Evolutionary conservation across 2,888 invertebrate genomes (phyloP).

Genomic region (Campoplex capitator): DNA sequence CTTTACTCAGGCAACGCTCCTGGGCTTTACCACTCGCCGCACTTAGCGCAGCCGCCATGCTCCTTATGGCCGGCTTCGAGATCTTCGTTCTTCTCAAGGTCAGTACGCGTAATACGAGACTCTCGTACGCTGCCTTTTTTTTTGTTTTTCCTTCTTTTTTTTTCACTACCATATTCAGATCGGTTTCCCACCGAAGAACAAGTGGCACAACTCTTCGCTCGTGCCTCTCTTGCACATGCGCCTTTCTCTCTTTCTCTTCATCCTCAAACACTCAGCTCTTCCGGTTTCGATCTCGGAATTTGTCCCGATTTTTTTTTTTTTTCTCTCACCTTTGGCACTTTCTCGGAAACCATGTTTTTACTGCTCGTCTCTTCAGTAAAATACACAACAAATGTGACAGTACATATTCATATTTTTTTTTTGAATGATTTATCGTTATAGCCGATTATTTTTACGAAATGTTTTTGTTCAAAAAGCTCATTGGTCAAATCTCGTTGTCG

Average conservation of each 20-base stretch:
- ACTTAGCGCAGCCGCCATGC: slow-evolving; percentile 93
- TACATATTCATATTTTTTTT: too few relatives aligned
- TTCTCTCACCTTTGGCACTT: background rate
- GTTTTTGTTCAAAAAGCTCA: background rate
- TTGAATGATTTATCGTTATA: background rate
- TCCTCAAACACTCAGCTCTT: background rate
- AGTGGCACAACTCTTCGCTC: slow-evolving; percentile 30
- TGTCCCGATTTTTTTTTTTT: background rate
- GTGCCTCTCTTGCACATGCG: background rate
- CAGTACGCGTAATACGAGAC: slow-evolving; percentile 40
- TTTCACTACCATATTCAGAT: slow-evolving; percentile 5
- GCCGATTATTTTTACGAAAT: background rate
- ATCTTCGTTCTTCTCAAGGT: slow-evolving; percentile 92
- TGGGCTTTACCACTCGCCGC: slow-evolving; percentile 97
- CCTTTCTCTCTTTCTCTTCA: background rate
- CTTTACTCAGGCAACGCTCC: slow-evolving; percentile 89
- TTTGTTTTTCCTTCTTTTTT: background rate
- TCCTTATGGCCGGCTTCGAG: slow-evolving; percentile 94
- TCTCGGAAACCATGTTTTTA: background rate
- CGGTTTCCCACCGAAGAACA: slow-evolving; percentile 32
- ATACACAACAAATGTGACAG: background rate
- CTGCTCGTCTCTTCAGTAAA: background rate
- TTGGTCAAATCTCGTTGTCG: background rate
- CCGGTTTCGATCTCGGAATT: slow-evolving; percentile 17
- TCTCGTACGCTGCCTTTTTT: slow-evolving; percentile 9